Base-by-base conservation (phyloP, 1,140 invertebrate species). In the Acromyrmex charruanus region DNA sequence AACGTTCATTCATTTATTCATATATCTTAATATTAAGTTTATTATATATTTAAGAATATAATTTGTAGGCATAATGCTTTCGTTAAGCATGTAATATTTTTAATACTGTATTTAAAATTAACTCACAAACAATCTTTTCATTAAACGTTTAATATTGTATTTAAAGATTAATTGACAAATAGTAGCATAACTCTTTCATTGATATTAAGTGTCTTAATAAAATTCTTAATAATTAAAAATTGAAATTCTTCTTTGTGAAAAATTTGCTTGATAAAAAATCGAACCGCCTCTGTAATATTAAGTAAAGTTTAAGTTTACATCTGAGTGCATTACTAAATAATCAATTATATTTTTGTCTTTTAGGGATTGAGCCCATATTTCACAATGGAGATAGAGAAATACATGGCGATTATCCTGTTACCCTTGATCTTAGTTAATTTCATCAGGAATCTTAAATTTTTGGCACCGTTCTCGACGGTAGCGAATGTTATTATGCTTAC, bases 381-480 rank as follows among this genome's bases (percentile, higher is more conserved):
- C 10, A 14, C n/a, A 2, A 88, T 96, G 2, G 94, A 96, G 88
- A 89, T 97, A 31, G 95, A 96, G 28, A 88, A 96, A 2, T 97
- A 97, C 93, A 97, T 97, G 95, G 91, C 96, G n/a, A 96, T 96
- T 7, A 91, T 98, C 16, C 94, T 98, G 1, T 71, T 97, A 6
- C 97, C 97, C 0, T 93, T 98, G 65, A 96, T 98, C 75, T 88
- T 97, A 0, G 96, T 98, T 31, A 98, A 97, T 92, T 97, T 97
- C 94, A 96, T 97, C 65, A 96, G 96, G 71, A 97, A 98, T 91
- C 94, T 98, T 3, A 98, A 98, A 92, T 96, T 96, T 51, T 94
- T 98, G 87, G 97, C 97, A 1, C 97, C 97, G 0, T 96, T 97
- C 85, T 98, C 97, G 2, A 96, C 97, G 0, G 91, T 97, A 53